Conservation (phyloP, 2,797 vertebrate genomes). For the Malurus leucopterus region DNA sequence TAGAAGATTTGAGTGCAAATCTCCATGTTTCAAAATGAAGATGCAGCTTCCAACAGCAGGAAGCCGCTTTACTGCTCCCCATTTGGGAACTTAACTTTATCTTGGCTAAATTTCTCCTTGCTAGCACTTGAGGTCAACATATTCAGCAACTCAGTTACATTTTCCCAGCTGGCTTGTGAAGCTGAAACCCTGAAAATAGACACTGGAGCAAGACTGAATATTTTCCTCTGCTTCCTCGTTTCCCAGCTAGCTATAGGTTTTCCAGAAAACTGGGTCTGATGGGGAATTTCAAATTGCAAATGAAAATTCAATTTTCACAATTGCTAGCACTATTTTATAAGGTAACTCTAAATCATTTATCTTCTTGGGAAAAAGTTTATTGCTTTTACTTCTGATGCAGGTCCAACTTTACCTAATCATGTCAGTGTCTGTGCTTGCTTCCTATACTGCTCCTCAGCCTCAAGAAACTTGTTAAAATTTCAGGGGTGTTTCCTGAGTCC, state of each 20-base stretch:
- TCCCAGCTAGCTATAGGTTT: background rate
- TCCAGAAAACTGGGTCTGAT: background rate
- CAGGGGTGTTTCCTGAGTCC: background rate
- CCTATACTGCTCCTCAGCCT: background rate
- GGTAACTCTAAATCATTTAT: background rate
- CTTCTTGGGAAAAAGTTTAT: background rate
- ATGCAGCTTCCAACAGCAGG: background rate
- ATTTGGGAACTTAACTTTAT: background rate
- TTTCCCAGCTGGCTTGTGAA: background rate
- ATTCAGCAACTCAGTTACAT: background rate
- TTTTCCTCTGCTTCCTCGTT: background rate
- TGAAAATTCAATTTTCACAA: background rate
- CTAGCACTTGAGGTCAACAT: background rate
- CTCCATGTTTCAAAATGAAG: background rate
- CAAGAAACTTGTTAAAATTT: background rate
- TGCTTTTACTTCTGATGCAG: background rate
- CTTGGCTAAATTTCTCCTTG: background rate
- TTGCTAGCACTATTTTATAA: background rate
- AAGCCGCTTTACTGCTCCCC: background rate
- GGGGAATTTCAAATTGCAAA: background rate
- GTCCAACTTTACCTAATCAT: fast-evolving
- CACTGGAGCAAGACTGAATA: background rate
- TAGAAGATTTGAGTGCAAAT: background rate
- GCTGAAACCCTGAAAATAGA: background rate
- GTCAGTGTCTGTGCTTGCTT: background rate